Evolutionary conservation across 2,888 invertebrate species (phyloP).

Genomic region (Thecocarcelia acutangulata): DNA sequence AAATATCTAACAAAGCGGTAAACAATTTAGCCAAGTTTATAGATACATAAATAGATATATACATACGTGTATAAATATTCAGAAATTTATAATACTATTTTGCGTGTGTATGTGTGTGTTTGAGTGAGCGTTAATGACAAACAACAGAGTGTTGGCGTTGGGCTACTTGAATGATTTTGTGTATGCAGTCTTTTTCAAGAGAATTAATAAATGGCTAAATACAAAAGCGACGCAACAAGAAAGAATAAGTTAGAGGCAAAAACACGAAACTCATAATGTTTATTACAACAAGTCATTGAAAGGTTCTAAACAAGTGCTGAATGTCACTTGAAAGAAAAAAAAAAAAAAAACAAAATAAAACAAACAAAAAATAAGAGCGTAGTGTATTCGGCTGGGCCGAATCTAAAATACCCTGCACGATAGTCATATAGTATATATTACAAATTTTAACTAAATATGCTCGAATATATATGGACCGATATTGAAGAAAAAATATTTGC

Average conservation of each 20-base stretch:
- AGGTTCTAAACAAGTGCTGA: slow-evolving; percentile 52
- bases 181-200: not conserved
- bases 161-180: not conserved
- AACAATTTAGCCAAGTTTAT: slow-evolving; percentile 33
- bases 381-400: too few relatives aligned
- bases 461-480: too few relatives aligned
- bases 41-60: not conserved
- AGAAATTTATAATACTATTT: slow-evolving; percentile 18
- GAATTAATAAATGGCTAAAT: slow-evolving; percentile 12
- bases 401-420: too few relatives aligned
- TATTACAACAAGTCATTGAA: slow-evolving; percentile 38
- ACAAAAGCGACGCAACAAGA: not conserved
- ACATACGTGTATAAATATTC: not conserved
- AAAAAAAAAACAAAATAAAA: too few relatives aligned
- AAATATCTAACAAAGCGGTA: not conserved
- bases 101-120: not conserved
- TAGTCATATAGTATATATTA: too few relatives aligned
- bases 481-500: not conserved
- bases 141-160: slow-evolving; percentile 45
- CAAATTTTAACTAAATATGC: too few relatives aligned
- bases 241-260: not conserved
- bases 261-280: not conserved
- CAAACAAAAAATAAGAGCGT: too few relatives aligned
- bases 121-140: slow-evolving; percentile 27
- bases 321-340: slow-evolving; percentile 36